Conservation (phyloP, 2,888 invertebrate species). For the Phengaris arion region DNA sequence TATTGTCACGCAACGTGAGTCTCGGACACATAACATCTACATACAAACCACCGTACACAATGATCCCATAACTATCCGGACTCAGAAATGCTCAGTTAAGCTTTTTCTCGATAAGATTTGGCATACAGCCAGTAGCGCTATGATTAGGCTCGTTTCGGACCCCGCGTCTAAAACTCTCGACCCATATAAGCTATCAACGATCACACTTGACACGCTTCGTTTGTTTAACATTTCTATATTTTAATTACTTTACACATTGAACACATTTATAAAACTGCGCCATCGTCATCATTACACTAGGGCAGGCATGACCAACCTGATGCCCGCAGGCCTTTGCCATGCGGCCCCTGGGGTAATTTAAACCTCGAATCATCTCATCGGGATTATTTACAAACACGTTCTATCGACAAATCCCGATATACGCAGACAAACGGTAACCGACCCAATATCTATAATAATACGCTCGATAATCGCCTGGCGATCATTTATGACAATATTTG, state of each 20-base stretch:
- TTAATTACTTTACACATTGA: slow-evolving; percentile 2
- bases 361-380: too few species aligned
- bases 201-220: slow-evolving; percentile 20
- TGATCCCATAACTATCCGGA: slow-evolving; percentile 50
- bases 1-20: too few species aligned
- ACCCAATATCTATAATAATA: too few species aligned
- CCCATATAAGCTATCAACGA: slow-evolving; percentile 10
- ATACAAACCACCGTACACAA: slow-evolving; percentile 43
- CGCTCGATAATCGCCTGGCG: too few species aligned
- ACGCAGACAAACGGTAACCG: too few species aligned
- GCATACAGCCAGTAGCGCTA: slow-evolving; percentile 51
- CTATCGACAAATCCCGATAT: too few species aligned
- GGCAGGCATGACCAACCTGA: too few species aligned
- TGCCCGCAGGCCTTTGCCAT: too few species aligned
- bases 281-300: too few species aligned
- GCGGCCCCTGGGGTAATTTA: too few species aligned
- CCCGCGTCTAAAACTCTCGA: slow-evolving; percentile 28
- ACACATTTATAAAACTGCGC: neutral
- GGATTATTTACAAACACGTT: too few species aligned
- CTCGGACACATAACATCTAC: neutral
- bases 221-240: slow-evolving; percentile 24
- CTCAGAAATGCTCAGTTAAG: slow-evolving; percentile 53
- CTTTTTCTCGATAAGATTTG: slow-evolving; percentile 52
- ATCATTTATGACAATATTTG: too few species aligned
- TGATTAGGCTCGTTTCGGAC: slow-evolving; percentile 36